Conservation (phyloP, 2,797 vertebrate species). For the Poeciliopsis presidionis region DNA sequence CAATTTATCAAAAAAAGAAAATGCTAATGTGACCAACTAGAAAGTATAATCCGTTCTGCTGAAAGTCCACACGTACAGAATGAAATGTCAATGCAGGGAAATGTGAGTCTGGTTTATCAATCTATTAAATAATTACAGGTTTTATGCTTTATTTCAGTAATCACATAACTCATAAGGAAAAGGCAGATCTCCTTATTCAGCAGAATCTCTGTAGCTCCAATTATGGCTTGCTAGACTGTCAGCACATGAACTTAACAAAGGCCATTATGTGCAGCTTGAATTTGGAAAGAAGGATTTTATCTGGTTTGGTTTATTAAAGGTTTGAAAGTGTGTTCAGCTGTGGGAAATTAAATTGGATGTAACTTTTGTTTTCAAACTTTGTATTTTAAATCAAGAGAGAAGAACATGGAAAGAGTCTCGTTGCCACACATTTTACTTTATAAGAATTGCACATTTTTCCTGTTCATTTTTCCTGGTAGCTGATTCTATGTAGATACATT, state of each 20-base stretch:
- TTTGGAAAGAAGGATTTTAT: constrained; percentile 49
- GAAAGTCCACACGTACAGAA: constrained; percentile 31
- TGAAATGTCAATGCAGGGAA: constrained; percentile 23
- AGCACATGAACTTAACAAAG: constrained; percentile 40
- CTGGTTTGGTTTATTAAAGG: constrained; percentile 45
- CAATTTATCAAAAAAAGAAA: constrained; percentile 10
- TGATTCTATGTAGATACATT: constrained; percentile 14
- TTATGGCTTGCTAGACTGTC: constrained; percentile 41
- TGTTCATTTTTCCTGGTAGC: constrained; percentile 19
- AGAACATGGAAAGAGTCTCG: background rate
- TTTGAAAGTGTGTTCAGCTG: constrained; percentile 43
- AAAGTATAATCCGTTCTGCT: constrained; percentile 48
- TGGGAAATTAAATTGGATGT: constrained; percentile 48
- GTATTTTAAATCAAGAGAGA: background rate
- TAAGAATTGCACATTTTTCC: constrained; percentile 8
- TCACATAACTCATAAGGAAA: no score
- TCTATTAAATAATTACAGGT: constrained; percentile 9
- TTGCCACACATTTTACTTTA: constrained; percentile 22
- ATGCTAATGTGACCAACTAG: constrained; percentile 28
- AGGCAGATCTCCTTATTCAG: constrained; percentile 23
- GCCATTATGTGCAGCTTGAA: constrained; percentile 59
- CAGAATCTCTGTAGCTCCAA: constrained; percentile 34
- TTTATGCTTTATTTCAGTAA: constrained; percentile 30
- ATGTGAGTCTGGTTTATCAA: constrained; percentile 20
- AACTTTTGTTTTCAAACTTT: constrained; percentile 33